A percentile compares a stretch with the other conserved stretches of the same genome.
Conservation (phyloP, 2,797 vertebrate species). For the Semotilus atromaculatus region DNA sequence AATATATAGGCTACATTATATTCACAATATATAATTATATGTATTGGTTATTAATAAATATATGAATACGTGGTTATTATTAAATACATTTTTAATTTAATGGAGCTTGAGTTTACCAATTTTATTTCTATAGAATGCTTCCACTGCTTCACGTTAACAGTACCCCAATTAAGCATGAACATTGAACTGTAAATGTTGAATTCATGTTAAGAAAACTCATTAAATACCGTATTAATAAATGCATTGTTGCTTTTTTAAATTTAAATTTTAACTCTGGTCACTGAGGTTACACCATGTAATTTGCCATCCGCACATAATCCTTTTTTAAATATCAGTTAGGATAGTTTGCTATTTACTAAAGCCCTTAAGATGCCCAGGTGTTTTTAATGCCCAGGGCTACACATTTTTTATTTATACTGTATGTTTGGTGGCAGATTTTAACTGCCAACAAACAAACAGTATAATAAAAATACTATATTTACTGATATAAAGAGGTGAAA, state of each 20-base stretch:
- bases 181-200: conserved; percentile 20
- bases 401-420: neutral
- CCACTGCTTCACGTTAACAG: neutral
- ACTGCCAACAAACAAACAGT: neutral
- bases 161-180: neutral
- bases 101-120: neutral
- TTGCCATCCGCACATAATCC: neutral
- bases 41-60: neutral
- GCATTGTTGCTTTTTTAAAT: neutral
- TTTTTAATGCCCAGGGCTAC: neutral
- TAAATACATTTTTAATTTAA: neutral
- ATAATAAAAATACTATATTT: neutral
- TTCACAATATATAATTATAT: neutral
- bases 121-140: neutral
- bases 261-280: neutral
- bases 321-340: neutral
- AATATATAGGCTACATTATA: neutral
- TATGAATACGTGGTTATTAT: neutral
- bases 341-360: neutral
- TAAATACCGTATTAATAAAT: neutral
- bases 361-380: neutral
- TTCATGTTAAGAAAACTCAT: neutral
- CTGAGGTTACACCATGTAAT: neutral
- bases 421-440: neutral
- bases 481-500: neutral